Conservation (phyloP, 2,888 invertebrate species). For the Brachypterus glaber region DNA sequence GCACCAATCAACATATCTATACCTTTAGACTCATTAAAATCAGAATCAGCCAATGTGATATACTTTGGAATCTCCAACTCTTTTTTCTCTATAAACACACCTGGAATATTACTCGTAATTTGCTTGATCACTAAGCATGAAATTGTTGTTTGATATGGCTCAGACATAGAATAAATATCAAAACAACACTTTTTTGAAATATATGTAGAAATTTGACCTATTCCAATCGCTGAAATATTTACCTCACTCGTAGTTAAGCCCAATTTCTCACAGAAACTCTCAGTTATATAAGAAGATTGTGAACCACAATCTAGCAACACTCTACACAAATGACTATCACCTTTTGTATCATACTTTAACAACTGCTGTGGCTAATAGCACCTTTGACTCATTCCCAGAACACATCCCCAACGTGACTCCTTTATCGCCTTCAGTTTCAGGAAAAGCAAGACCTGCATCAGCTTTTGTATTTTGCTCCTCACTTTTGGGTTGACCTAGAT, state of each 20-base stretch:
- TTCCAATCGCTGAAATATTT: conserved; percentile 2
- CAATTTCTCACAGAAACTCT: background rate
- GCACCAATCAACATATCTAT: too few species aligned
- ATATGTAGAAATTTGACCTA: conserved; percentile 1
- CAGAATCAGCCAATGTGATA: conserved; percentile 18
- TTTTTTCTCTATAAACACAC: conserved; percentile 8
- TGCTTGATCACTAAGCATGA: conserved; percentile 16
- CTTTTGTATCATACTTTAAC: background rate
- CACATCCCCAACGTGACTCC: too few species aligned
- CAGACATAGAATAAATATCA: conserved; percentile 11
- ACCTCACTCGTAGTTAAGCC: background rate
- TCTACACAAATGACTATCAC: conserved; percentile 2
- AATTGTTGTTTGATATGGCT: conserved; percentile 11
- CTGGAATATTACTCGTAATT: conserved; percentile 20
- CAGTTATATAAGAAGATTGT: conserved; percentile 6
- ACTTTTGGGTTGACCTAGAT: too few species aligned
- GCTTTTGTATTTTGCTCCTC: too few species aligned
- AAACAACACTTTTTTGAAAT: conserved; percentile 1
- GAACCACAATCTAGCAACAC: conserved; percentile 10
- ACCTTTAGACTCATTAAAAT: too few species aligned
- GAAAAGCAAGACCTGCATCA: too few species aligned
- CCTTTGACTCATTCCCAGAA: too few species aligned
- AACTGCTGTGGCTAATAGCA: too few species aligned
- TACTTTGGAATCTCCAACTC: conserved; percentile 16
- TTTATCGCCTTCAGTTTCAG: too few species aligned